These are phyloP conservation scores for Lepidocolaptes lacrymiger DNA, from an alignment of 2,797 vertebrate species.

Conservation along the genomic window DNA sequence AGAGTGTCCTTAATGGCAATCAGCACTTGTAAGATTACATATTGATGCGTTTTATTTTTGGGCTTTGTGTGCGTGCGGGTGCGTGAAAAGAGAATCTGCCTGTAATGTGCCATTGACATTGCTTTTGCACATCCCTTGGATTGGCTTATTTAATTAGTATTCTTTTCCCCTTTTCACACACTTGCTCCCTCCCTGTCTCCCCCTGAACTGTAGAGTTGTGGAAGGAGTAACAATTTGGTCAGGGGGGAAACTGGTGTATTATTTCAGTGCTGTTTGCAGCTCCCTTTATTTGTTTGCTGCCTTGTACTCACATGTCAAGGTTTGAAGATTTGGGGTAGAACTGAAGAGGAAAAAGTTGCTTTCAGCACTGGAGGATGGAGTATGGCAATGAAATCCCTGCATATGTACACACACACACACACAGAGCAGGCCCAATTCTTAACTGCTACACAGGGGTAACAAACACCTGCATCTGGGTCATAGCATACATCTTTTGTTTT, in stretches of 20 bases:
- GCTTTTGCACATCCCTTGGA: slow-evolving; percentile 69
- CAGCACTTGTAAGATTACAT: slow-evolving; percentile 74
- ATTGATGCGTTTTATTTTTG: slow-evolving; percentile 68
- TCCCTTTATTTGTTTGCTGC: background rate
- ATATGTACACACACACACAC: slow-evolving; percentile 46
- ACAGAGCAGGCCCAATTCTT: background rate
- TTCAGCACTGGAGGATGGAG: slow-evolving; percentile 23
- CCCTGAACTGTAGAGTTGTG: background rate
- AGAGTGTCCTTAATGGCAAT: slow-evolving; percentile 80
- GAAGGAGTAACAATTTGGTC: background rate
- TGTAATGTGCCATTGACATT: slow-evolving; percentile 49
- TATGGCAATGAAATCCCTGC: background rate
- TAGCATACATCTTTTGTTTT: slow-evolving; percentile 51
- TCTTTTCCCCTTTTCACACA: background rate
- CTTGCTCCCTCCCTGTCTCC: background rate
- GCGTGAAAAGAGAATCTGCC: slow-evolving; percentile 48
- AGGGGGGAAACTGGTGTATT: background rate
- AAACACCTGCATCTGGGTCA: background rate
- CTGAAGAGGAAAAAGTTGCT: slow-evolving; percentile 6
- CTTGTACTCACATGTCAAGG: background rate
- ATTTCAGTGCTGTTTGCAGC: slow-evolving; percentile 44
- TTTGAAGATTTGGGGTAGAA: background rate
- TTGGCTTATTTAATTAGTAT: slow-evolving; percentile 46
- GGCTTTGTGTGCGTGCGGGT: slow-evolving; percentile 49
- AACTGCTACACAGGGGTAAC: background rate